These are phyloP conservation scores for Delphinus delphis DNA, from an alignment of 2,113 vertebrate genomes.

Conservation along the genomic window DNA sequence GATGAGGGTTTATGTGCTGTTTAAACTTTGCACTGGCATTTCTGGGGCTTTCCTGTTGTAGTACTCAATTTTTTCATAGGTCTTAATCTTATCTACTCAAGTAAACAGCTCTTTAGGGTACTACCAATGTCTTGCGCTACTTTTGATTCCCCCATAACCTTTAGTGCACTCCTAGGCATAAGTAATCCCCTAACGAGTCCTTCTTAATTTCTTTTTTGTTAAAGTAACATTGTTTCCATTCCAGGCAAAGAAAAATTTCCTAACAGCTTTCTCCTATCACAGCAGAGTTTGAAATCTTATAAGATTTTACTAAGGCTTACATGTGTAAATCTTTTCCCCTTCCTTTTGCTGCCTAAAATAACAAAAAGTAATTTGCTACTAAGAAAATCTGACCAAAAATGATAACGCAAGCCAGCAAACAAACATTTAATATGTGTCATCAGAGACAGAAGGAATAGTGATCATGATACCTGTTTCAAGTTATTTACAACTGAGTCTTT, in stretches of 20 bases:
- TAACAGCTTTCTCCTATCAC: background rate
- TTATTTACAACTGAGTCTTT: slow-evolving; percentile 2
- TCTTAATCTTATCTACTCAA: background rate
- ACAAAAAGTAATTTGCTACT: background rate
- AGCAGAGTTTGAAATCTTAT: background rate
- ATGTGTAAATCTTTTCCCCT: background rate
- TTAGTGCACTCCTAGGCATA: background rate
- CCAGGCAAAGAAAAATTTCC: background rate
- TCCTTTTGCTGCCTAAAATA: slow-evolving; percentile 17
- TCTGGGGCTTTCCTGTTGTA: background rate
- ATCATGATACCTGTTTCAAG: background rate
- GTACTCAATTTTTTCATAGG: background rate
- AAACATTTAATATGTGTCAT: slow-evolving; percentile 9
- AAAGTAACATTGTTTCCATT: slow-evolving; percentile 18
- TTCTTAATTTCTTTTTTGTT: slow-evolving; percentile 20
- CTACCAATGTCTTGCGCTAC: background rate
- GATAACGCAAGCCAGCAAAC: background rate
- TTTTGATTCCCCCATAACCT: background rate
- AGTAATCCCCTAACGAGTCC: background rate
- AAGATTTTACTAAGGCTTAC: background rate
- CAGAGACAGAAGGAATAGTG: background rate
- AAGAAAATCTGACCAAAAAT: slow-evolving; percentile 18
- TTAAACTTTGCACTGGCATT: background rate
- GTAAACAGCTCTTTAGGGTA: background rate
- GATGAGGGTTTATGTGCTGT: background rate